Evolutionary conservation across 2,797 vertebrate genomes (phyloP), one percentile per base, ranked within the genome.

Genomic region (Chaunax sp.): DNA sequence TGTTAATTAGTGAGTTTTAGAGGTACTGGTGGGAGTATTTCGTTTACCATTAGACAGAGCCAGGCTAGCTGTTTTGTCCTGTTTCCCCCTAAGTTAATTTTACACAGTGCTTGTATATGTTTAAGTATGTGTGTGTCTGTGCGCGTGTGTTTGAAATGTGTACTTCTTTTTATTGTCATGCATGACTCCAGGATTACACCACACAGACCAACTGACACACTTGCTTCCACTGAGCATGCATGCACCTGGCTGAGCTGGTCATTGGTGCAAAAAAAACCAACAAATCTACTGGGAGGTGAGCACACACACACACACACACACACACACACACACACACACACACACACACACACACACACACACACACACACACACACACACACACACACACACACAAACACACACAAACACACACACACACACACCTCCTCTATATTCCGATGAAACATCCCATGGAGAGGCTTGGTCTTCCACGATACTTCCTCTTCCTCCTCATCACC

Each of bases 211-310:
- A 57, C 52, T 60, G 41, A 47, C 59, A 41, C 51, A 44, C n/a
- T 53, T 11, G 54, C 45, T 49, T 33, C 47, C 64, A 63, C 22
- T 37, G 70, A 65, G 71, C 75, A 75, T 61, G 37, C 75, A 52
- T 71, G 66, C 80, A 87, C 85, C 81, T 86, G 87, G 75, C 72
- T 84, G 77, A 82, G 82, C 78, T 75, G 82, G 67, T 84, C 77
- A 80, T 60, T 79, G 82, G 80, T 80, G 81, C 78, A 66, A 80
- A 88, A n/a, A n/a, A n/a, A n/a, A n/a, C n/a, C n/a, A n/a, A n/a
- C n/a, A n/a, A n/a, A n/a, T n/a, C n/a, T n/a, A n/a, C n/a, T n/a
- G n/a, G n/a, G n/a, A n/a, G n/a, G n/a, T n/a, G n/a, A n/a, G n/a
- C 73, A 76, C 58, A 69, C 53, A 69, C 60, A 72, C 61, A 63